A percentile compares a stretch with the other conserved stretches of the same genome.
These are phyloP conservation scores for Trichogramma evanescens DNA, from an alignment of 2,888 invertebrate genomes.

Conservation along the genomic window DNA sequence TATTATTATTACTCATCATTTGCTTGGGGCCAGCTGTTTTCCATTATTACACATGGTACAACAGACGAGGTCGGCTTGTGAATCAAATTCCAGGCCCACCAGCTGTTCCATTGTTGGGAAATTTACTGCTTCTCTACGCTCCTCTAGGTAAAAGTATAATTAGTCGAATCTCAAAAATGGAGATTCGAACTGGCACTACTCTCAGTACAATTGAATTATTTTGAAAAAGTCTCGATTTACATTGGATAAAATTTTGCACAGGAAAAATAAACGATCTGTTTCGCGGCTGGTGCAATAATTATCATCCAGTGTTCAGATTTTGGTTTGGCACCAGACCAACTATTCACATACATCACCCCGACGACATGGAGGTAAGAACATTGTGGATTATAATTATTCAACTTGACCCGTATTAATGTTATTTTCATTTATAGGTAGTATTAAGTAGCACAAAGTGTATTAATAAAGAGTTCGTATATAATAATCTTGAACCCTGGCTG, in stretches of 20 bases:
- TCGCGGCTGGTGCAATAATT: not conserved
- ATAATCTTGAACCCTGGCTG: no score
- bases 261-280: not conserved
- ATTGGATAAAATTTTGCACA: not conserved
- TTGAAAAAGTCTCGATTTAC: not conserved
- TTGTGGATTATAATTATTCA: no score
- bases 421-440: not conserved
- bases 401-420: no score
- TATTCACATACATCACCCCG: not conserved
- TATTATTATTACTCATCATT: no score
- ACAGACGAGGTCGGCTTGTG: not conserved
- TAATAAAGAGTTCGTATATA: not conserved
- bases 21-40: no score
- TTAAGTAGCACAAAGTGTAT: not conserved
- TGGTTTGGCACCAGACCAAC: not conserved
- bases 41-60: not conserved
- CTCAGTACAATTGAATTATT: no score
- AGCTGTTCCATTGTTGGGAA: not conserved
- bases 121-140: not conserved
- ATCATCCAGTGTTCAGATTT: constrained; percentile 4
- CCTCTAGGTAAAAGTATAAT: not conserved
- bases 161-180: no score
- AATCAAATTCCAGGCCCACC: constrained; percentile 2
- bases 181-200: no score
- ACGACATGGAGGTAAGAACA: constrained; percentile 2